Evolutionary conservation across 2,113 vertebrate species (phyloP).

Genomic region (Morone chrysops): DNA sequence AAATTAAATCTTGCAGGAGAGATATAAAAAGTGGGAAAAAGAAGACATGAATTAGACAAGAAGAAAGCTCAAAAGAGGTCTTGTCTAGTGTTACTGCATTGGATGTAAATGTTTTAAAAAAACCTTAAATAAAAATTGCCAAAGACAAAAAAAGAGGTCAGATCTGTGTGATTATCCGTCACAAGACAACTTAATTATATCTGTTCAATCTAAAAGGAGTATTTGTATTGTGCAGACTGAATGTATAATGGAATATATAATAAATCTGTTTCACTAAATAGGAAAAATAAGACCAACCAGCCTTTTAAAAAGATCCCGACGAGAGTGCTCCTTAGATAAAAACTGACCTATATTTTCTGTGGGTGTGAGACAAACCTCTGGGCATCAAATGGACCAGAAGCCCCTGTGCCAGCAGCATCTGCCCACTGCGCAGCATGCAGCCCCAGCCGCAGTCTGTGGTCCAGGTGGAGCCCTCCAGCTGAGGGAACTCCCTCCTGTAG

Average conservation of each 20-base stretch:
- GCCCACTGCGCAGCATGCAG: conserved; percentile 93
- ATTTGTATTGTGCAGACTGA: not conserved
- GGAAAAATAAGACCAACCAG: not conserved
- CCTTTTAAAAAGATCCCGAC: not conserved
- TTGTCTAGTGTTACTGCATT: too few species aligned
- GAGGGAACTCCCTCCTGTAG: conserved; percentile 91
- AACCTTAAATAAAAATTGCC: not conserved
- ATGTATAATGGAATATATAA: not conserved
- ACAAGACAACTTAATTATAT: not conserved
- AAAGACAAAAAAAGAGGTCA: not conserved
- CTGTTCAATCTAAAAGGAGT: not conserved
- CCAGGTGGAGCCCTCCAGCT: conserved; percentile 87
- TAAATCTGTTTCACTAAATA: not conserved
- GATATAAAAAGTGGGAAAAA: not conserved
- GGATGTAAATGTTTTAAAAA: not conserved
- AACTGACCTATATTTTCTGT: not conserved
- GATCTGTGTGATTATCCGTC: not conserved
- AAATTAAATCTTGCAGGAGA: not conserved
- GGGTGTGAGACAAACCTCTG: conserved; percentile 77
- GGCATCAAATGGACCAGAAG: conserved; percentile 89
- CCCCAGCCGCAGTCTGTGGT: conserved; percentile 96
- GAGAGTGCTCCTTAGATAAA: not conserved
- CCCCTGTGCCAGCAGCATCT: conserved; percentile 94
- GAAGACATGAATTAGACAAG: not conserved
- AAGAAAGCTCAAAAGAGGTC: not conserved